Conservation (phyloP, 2,797 vertebrate species). For the Centroberyx gerrardi region DNA sequence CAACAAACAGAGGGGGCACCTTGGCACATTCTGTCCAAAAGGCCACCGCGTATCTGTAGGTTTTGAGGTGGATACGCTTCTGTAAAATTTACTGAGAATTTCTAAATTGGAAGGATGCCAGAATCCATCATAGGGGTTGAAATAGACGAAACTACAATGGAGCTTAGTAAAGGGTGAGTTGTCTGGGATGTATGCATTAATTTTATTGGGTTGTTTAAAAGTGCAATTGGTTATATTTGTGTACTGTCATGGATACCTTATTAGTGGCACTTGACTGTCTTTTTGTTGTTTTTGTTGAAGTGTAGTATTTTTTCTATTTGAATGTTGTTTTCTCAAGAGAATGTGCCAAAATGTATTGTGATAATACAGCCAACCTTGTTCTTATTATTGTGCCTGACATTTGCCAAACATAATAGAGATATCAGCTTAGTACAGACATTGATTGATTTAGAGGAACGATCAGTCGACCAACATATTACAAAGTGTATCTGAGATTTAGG, state of each 20-base stretch:
- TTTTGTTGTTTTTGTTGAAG: conserved; percentile 77
- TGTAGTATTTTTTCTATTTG: conserved; percentile 77
- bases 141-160: conserved; percentile 69
- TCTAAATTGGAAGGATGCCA: conserved; percentile 77
- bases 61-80: conserved; percentile 70
- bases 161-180: conserved; percentile 69
- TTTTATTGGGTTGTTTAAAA: conserved; percentile 85
- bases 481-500: conserved; percentile 57
- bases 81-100: conserved; percentile 75
- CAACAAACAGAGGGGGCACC: conserved; percentile 70
- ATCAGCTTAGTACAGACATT: conserved; percentile 71
- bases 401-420: conserved; percentile 76
- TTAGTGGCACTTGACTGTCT: conserved; percentile 85
- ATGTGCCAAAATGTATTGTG: conserved; percentile 87
- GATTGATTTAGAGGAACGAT: conserved; percentile 60
- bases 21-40: conserved; percentile 69
- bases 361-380: conserved; percentile 81
- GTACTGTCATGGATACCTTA: conserved; percentile 82
- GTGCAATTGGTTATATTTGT: conserved; percentile 88
- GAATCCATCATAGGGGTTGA: conserved; percentile 67
- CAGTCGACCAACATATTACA: conserved; percentile 42
- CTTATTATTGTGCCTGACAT: conserved; percentile 82
- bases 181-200: conserved; percentile 82
- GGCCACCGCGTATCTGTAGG: conserved; percentile 65
- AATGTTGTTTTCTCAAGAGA: conserved; percentile 84